phyloP scores from a whole-genome alignment of 2,888 invertebrate genomes.

The Ophion ellenae region DNA sequence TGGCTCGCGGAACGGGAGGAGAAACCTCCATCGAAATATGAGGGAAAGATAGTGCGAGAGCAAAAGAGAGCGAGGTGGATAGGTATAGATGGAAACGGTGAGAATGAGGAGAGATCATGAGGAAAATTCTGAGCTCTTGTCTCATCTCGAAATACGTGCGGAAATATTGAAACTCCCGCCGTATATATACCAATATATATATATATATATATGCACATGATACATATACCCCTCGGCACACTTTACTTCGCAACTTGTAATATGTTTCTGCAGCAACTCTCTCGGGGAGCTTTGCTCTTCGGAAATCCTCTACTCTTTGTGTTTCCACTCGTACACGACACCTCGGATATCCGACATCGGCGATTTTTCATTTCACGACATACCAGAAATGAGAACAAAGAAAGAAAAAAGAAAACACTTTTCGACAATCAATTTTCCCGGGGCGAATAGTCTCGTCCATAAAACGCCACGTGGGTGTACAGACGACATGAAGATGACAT shows the following conservation, averaged over 20 bases:
- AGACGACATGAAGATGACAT: too few species aligned
- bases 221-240: slow-evolving; percentile 35
- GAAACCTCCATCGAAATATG: slow-evolving; percentile 42
- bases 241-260: slow-evolving; percentile 54
- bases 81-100: slow-evolving; percentile 1
- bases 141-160: slow-evolving; percentile 60
- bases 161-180: slow-evolving; percentile 63
- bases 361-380: slow-evolving; percentile 34
- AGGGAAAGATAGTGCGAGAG: slow-evolving; percentile 16
- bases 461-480: too few species aligned
- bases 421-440: slow-evolving; percentile 5
- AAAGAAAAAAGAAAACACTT: neutral
- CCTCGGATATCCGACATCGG: slow-evolving; percentile 32
- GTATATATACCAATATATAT: slow-evolving; percentile 3
- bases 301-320: slow-evolving; percentile 44
- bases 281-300: slow-evolving; percentile 36
- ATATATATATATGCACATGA: neutral
- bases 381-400: neutral
- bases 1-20: slow-evolving; percentile 48
- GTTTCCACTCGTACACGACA: slow-evolving; percentile 30
- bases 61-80: slow-evolving; percentile 7
- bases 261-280: slow-evolving; percentile 53
- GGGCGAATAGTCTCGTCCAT: neutral
- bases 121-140: slow-evolving; percentile 62
- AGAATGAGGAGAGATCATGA: slow-evolving; percentile 25